Base-by-base conservation (phyloP, 2,797 vertebrate species). In the Hydrolagus colliei region DNA sequence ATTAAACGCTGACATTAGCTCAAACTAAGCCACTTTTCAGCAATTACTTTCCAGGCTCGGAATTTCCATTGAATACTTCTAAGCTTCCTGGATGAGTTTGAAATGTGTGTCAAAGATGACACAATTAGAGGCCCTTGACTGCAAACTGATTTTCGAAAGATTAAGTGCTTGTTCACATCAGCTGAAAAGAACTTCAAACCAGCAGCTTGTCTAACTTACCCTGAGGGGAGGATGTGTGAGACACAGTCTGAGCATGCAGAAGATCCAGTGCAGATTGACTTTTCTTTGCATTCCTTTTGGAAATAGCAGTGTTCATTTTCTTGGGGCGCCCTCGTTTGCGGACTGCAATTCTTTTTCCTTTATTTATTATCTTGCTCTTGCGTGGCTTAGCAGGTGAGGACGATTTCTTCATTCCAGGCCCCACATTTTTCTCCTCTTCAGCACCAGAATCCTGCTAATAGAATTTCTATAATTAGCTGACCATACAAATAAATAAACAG, bases 291-390 rank as follows among this genome's bases (percentile, higher is more conserved):
- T 97, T 98, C 88, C 96, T 96, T 89, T 98, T 96, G 0, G 93
- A 89, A 6, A 93, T 93, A 0, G 92, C 86, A 1, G 94, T 87
- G 63, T 91, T 92, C 77, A 96, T 94, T 86, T 99, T 99, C 94
- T 99, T 99, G 89, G 97, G 97, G 7, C 98, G 95, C 10, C 98
- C 98, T 0, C 98, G 95, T 90, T 98, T 99, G 90, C 96, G 95
- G 89, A 95, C 98, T 18, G 95, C 95, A 90, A 98, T 91, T 90
- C 98, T 99, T 88, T 97, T 95, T 86, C 97, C 96, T 89, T 98
- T 98, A 88, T 96, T 92, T 86, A 96, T 93, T n/a, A 98, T 93
- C 75, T 95, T 94, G 12, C 96, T 92, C 89, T 96, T 95, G 61
- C 96, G 88, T 4, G 97, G 94, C 90, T 98, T 98, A 87, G 92